phyloP scores from a whole-genome alignment of 1,140 invertebrate species.

The Oscheius sp. region DNA sequence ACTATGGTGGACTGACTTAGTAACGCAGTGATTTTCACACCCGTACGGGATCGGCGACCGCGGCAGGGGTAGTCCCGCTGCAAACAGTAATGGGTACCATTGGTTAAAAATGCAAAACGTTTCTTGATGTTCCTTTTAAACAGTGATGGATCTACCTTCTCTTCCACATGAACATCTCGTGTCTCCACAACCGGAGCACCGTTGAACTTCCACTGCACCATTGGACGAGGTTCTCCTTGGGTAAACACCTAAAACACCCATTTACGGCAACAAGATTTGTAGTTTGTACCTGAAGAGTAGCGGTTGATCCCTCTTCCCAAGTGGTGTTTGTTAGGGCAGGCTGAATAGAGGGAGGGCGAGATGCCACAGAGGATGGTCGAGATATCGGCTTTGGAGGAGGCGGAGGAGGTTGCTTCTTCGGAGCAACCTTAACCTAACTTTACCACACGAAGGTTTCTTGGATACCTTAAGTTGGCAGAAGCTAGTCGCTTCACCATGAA shows the following conservation, averaged over 20 bases:
- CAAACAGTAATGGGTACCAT: too few species aligned
- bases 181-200: conserved; percentile 57
- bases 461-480: conserved; percentile 57
- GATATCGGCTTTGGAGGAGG: conserved; percentile 48
- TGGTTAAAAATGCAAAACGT: too few species aligned
- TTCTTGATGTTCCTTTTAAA: conserved; percentile 22
- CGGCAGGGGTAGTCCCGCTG: too few species aligned
- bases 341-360: conserved; percentile 21
- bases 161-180: conserved; percentile 58
- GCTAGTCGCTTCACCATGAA: conserved; percentile 62
- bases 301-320: conserved; percentile 30
- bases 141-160: conserved; percentile 5
- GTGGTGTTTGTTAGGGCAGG: conserved; percentile 36
- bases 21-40: too few species aligned
- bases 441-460: conserved; percentile 1
- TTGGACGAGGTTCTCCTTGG: conserved; percentile 63
- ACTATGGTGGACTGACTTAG: too few species aligned
- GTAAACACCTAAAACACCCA: conserved; percentile 59
- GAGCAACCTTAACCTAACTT: conserved; percentile 13
- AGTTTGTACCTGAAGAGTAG: conserved; percentile 37
- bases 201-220: conserved; percentile 64
- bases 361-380: conserved; percentile 10
- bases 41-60: too few species aligned
- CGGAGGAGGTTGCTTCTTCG: conserved; percentile 39
- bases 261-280: neutral